Conservation (phyloP, 2,113 vertebrate species). For the Apaloderma vittatum region DNA sequence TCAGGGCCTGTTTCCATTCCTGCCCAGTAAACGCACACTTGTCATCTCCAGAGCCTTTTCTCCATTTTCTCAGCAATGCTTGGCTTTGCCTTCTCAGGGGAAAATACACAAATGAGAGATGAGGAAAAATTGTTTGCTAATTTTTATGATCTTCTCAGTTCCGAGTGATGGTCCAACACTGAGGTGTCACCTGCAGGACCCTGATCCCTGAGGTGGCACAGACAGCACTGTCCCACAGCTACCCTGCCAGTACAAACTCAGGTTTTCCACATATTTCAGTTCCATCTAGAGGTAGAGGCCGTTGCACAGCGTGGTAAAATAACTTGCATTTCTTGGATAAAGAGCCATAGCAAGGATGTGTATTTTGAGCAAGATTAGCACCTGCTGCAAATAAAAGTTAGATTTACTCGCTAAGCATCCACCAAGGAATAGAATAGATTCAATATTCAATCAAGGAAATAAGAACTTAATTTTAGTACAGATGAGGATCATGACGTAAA, state of each 20-base stretch:
- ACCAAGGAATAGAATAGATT: neutral
- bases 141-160: neutral
- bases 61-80: neutral
- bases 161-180: neutral
- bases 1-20: neutral
- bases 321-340: neutral
- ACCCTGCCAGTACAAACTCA: neutral
- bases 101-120: neutral
- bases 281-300: neutral
- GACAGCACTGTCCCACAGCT: neutral
- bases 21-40: neutral
- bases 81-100: neutral
- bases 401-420: neutral
- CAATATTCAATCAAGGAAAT: conserved; percentile 38
- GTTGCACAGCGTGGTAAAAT: neutral
- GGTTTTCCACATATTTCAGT: neutral
- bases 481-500: conserved; percentile 29
- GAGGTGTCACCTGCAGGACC: neutral
- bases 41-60: neutral
- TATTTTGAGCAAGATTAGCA: neutral
- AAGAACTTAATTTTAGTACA: conserved; percentile 31
- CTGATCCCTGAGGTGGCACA: neutral
- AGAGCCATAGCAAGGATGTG: neutral
- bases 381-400: neutral
- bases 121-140: neutral